Percentiles rank a stretch among this genome's conserved stretches.
These are phyloP conservation scores for Lacanobia wlatinum DNA, from an alignment of 2,888 invertebrate species.

Conservation along the genomic window DNA sequence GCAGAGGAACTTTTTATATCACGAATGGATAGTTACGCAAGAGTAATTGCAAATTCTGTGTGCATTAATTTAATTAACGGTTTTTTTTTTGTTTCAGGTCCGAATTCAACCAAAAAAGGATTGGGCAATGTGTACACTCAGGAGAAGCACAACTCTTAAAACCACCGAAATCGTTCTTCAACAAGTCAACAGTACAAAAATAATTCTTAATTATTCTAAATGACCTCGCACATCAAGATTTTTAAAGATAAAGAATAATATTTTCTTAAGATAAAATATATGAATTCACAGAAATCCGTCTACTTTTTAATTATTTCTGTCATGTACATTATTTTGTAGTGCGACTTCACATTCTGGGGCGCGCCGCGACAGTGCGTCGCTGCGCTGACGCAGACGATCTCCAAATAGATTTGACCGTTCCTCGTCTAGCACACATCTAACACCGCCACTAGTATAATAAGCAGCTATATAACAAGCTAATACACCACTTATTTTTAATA, in stretches of 20 bases:
- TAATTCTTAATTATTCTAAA: conserved; percentile 66
- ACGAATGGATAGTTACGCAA: conserved; percentile 70
- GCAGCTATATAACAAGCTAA: conserved; percentile 68
- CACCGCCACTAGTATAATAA: conserved; percentile 53
- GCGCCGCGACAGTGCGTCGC: conserved; percentile 64
- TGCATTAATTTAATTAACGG: conserved; percentile 53
- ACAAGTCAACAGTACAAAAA: conserved; percentile 82
- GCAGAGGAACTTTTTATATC: conserved; percentile 74
- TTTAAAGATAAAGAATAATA: conserved; percentile 54
- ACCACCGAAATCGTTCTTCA: conserved; percentile 67
- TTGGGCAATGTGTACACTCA: conserved; percentile 88
- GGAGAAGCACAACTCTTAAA: conserved; percentile 79
- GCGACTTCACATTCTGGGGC: conserved; percentile 68
- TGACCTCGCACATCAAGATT: conserved; percentile 81
- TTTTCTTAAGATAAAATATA: conserved; percentile 63
- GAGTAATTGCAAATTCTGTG: conserved; percentile 59
- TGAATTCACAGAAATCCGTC: conserved; percentile 41
- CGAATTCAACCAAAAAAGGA: conserved; percentile 80
- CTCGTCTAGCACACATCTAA: conserved; percentile 73
- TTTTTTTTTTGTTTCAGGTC: conserved; percentile 79
- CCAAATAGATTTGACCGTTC: conserved; percentile 84
- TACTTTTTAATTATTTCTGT: conserved; percentile 51
- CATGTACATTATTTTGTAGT: conserved; percentile 39
- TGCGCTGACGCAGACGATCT: conserved; percentile 75
- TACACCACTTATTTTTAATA: conserved; percentile 66